Base-by-base conservation (phyloP, 2,888 invertebrate species). In the Norana najaformis region DNA sequence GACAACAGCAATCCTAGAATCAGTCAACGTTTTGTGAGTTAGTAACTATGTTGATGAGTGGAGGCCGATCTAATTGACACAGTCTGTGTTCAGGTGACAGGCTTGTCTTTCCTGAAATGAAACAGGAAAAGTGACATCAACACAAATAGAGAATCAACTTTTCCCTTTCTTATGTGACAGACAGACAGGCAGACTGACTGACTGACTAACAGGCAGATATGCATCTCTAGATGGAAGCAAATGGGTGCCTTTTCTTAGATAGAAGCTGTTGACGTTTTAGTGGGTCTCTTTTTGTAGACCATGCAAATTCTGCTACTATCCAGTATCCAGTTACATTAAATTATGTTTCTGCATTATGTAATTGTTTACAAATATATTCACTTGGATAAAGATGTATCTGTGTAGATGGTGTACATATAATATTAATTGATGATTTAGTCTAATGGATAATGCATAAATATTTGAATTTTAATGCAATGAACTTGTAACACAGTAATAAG, bases 201-300 rank as follows among this genome's bases (percentile, higher is more conserved):
- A 18, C 41, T 18, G 41, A 18, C 41, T 18, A 20, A 18, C 41
- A 53, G 53, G 30, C 69, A 69, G 30, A 3, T 13, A n/a, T 53
- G n/a, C n/a, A 53, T 53, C 53, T 53, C 4, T 53, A 30, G 53
- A 30, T 13, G n/a, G 69, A n/a, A n/a, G n/a, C 47, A 69, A n/a
- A 69, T 30, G 69, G 8, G 3, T 69, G n/a, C 69, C n/a, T 11
- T 69, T 30, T 69, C n/a, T 53, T 30, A 1, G 53, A 69, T 69
- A 69, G 0, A 13, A n/a, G 69, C 8, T 30, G 30, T 69, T 30
- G 5, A n/a, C 69, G 13, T 69, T 30, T 69, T 13, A n/a, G 69
- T 69, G n/a, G n/a, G 69, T n/a, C 69, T 69, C n/a, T 69, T n/a
- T 69, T n/a, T 69, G 69, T 69, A 69, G 30, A 69, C 69, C n/a